Percentiles rank a stretch among this genome's conserved stretches.
Conservation (phyloP, 2,113 vertebrate species). For the Leptocoma aspasia region DNA sequence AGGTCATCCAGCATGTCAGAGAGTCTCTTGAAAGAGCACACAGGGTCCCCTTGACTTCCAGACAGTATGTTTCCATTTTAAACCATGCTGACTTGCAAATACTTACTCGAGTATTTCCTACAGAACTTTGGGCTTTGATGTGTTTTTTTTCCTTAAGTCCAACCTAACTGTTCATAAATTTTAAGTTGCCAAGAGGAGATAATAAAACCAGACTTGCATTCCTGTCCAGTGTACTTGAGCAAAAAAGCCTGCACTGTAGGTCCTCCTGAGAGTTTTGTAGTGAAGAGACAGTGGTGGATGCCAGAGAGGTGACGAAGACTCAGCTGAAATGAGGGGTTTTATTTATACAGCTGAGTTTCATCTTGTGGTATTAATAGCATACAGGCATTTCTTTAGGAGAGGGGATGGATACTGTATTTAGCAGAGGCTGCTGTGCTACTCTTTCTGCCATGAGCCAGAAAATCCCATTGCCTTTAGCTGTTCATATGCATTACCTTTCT, state of each 20-base stretch:
- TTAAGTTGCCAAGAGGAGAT: not conserved
- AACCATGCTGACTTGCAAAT: not conserved
- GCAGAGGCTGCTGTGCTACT: not conserved
- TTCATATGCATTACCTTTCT: rapidly evolving
- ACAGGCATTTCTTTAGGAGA: conserved; percentile 8
- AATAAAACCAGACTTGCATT: not conserved
- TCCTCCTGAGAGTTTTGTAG: not conserved
- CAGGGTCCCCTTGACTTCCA: not conserved
- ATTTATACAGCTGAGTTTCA: conserved; percentile 56
- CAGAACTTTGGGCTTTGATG: not conserved
- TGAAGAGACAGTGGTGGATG: not conserved
- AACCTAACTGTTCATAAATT: not conserved
- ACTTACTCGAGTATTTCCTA: not conserved
- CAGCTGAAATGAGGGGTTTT: conserved; percentile 9
- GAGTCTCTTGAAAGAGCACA: not conserved
- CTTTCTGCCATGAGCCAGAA: not conserved
- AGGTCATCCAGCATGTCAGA: not conserved
- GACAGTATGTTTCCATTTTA: not conserved
- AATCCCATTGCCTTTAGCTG: not conserved
- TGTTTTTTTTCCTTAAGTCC: not conserved
- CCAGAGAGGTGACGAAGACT: conserved; percentile 32
- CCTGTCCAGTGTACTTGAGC: not conserved
- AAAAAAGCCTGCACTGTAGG: not conserved
- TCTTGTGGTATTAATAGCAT: conserved; percentile 43
- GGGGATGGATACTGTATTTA: not conserved